Evolutionary conservation across 2,113 vertebrate genomes (phyloP), one percentile per base, ranked within the genome.

Genomic region (Spheniscus mendiculus): DNA sequence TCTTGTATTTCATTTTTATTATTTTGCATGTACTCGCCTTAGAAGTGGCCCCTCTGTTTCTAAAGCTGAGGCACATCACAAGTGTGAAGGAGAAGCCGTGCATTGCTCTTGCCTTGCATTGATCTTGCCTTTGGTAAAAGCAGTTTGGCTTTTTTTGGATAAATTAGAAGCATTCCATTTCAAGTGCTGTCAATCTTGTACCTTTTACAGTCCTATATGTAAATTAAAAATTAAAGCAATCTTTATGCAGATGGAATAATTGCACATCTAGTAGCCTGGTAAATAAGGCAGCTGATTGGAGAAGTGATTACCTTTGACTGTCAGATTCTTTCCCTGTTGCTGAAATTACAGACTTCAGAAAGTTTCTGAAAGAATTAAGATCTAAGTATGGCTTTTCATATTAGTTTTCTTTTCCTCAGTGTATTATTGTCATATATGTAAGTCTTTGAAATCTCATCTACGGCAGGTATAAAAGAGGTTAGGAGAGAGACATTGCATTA

Each of bases 231-330:
- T 44, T 65, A 89, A 87, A 83, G 63, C 45, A 81, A 45, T 72
- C 44, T 96, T 93, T 92, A 61, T 79, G 47, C 56, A 62, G 40
- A 49, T 70, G 50, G 27, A 95, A 94, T 89, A 94, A 90, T 93
- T 95, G 42, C 34, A 85, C 29, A 63, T 77, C 15, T 58, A 93
- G n/a, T 82, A 89, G 45, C 61, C 38, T 90, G 25, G 55, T 92
- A 91, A 97, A 96, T 93, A 95, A 89, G 69, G 65, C 18, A 74
- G 36, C 53, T 96, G 89, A 95, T 58, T 89, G 76, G 84, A 87
- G 72, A 95, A 93, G 22, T 93, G 55, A 93, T 96, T 95, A 53
- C 55, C 55, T 95, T 83, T 93, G 59, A 86, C 88, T 92, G n/a
- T 82, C 61, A 89, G 29, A 86, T 90, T 94, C 27, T 94, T 89